phyloP scores from a whole-genome alignment of 2,797 vertebrate species.

The Enteromius unitaeniatus region DNA sequence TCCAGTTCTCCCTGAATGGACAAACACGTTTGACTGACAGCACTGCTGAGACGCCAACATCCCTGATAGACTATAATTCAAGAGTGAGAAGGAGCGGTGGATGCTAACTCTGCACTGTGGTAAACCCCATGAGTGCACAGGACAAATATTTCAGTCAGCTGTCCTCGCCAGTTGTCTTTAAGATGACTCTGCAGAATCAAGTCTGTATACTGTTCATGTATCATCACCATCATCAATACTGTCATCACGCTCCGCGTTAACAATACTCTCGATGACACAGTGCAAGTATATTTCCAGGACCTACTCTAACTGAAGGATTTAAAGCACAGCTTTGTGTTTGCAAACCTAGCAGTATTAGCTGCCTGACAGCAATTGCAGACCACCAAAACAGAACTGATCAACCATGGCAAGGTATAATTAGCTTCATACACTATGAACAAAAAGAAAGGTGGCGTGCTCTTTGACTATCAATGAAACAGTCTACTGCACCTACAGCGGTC shows the following conservation, averaged over 20 bases:
- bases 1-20: conserved; percentile 28
- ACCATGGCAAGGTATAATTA: conserved; percentile 29
- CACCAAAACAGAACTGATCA: conserved; percentile 30
- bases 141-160: conserved; percentile 46
- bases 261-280: neutral
- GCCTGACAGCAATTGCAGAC: conserved; percentile 6
- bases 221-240: neutral
- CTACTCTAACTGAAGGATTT: neutral
- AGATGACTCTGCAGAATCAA: conserved; percentile 35
- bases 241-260: conserved; percentile 1
- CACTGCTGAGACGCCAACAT: conserved; percentile 56
- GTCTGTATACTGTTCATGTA: neutral
- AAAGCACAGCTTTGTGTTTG: neutral
- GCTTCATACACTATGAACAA: neutral
- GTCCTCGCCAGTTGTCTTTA: conserved; percentile 30
- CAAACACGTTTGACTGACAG: conserved; percentile 53
- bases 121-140: conserved; percentile 40
- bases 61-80: conserved; percentile 43
- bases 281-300: neutral
- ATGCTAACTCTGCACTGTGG: conserved; percentile 48
- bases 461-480: conserved; percentile 1
- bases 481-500: neutral
- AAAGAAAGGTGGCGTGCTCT: neutral
- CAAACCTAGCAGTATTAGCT: neutral
- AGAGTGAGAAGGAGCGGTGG: conserved; percentile 17